Percentiles rank a stretch among this genome's conserved stretches.
These are phyloP conservation scores for Lophius americanus DNA, from an alignment of 2,797 vertebrate species.

Conservation along the genomic window DNA sequence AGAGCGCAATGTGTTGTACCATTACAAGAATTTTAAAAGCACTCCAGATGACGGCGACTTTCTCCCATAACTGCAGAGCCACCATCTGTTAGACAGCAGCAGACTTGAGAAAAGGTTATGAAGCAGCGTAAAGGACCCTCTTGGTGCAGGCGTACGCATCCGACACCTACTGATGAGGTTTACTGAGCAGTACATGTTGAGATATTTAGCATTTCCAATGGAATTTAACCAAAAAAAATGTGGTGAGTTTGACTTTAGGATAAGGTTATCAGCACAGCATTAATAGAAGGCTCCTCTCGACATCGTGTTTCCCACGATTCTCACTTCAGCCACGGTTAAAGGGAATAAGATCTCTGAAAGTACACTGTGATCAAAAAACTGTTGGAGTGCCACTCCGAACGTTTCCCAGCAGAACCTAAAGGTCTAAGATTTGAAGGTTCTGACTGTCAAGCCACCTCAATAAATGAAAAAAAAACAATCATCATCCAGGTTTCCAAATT, in stretches of 20 bases:
- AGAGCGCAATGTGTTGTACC: conserved; percentile 33
- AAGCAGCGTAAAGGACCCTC: conserved; percentile 4
- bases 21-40: conserved; percentile 50
- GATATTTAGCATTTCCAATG: background rate
- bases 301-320: too few relatives aligned
- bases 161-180: background rate
- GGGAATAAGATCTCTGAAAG: too few relatives aligned
- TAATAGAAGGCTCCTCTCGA: background rate
- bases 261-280: background rate
- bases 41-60: conserved; percentile 35
- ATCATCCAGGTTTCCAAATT: too few relatives aligned
- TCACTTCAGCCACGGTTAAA: too few relatives aligned
- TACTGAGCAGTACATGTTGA: background rate
- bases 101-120: background rate
- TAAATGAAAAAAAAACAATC: too few relatives aligned
- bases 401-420: too few relatives aligned
- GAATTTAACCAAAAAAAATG: background rate
- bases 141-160: background rate
- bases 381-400: too few relatives aligned
- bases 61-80: conserved; percentile 39
- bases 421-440: too few relatives aligned
- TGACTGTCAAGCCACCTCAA: too few relatives aligned
- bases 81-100: conserved; percentile 43
- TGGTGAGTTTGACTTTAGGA: background rate
- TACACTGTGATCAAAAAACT: too few relatives aligned